Percentiles rank a stretch among this genome's conserved stretches.
Conservation (phyloP, 2,888 invertebrate genomes). For the Tenthredo livida region DNA sequence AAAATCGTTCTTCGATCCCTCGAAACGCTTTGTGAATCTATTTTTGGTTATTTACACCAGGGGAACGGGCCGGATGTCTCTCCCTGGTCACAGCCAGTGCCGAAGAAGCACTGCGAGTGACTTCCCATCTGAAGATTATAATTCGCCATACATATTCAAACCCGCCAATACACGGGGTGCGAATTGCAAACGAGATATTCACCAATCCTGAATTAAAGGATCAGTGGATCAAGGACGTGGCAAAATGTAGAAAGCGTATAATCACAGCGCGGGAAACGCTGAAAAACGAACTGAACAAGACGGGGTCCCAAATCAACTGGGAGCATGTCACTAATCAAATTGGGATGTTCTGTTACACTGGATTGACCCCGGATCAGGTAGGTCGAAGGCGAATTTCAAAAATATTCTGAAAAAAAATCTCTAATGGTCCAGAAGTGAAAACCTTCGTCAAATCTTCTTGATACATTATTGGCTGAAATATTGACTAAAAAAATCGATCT, state of each 20-base stretch:
- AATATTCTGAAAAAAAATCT: neutral
- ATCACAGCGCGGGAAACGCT: conserved; percentile 82
- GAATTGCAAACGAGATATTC: conserved; percentile 82
- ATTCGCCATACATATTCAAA: conserved; percentile 85
- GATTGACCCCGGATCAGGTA: conserved; percentile 82
- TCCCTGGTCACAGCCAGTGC: conserved; percentile 79
- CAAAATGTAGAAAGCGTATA: conserved; percentile 85
- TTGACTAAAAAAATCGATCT: neutral
- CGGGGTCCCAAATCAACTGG: conserved; percentile 83
- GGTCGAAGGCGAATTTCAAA: neutral
- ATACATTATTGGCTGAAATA: neutral
- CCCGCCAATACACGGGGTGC: conserved; percentile 84
- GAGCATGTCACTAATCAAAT: conserved; percentile 85
- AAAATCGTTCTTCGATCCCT: neutral
- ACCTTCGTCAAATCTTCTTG: neutral
- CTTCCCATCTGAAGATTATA: conserved; percentile 84
- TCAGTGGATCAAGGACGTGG: conserved; percentile 82
- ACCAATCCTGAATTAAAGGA: conserved; percentile 78
- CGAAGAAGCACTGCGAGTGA: conserved; percentile 81
- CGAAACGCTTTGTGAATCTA: neutral
- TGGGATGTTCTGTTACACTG: conserved; percentile 87
- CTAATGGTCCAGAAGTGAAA: neutral
- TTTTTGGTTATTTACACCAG: conserved; percentile 67
- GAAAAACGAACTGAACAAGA: conserved; percentile 80
- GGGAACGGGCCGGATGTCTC: conserved; percentile 83